Conservation (phyloP, 2,113 vertebrate species). For the Anhinga anhinga region DNA sequence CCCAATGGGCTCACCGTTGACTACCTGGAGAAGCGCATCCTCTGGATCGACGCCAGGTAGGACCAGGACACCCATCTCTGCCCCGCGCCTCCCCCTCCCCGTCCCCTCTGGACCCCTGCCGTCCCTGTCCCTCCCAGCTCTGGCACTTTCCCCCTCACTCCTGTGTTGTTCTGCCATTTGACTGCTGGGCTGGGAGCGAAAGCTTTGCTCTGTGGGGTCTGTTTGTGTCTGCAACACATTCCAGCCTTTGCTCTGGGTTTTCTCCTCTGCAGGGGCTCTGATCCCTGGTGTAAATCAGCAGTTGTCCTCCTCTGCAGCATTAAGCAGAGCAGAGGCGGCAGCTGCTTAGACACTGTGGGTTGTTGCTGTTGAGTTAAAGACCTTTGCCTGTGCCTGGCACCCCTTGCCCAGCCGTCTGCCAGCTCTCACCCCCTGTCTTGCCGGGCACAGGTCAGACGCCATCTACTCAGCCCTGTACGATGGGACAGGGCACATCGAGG, state of each 20-base stretch:
- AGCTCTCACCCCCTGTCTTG: neutral
- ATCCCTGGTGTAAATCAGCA: neutral
- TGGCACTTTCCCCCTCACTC: rapidly evolving
- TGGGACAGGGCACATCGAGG: slow-evolving; percentile 94
- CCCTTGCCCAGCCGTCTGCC: rapidly evolving
- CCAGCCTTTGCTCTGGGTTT: neutral
- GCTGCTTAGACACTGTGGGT: neutral
- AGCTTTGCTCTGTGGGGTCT: neutral
- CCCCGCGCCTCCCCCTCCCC: rapidly evolving
- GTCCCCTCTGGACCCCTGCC: rapidly evolving
- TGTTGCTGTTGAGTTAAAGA: neutral
- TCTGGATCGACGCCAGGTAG: slow-evolving; percentile 97
- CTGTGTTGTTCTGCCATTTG: neutral
- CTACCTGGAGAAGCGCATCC: slow-evolving; percentile 93
- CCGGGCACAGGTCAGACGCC: slow-evolving; percentile 85
- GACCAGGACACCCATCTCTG: neutral
- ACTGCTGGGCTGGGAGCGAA: neutral
- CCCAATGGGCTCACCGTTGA: slow-evolving; percentile 96
- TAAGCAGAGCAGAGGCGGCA: neutral
- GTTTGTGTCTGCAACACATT: rapidly evolving
- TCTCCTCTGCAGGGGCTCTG: neutral
- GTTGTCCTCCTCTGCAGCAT: rapidly evolving
- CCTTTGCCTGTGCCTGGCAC: neutral
- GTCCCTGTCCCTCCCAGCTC: neutral
- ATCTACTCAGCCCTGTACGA: slow-evolving; percentile 96